These are phyloP conservation scores for Acanthochromis polyacanthus DNA, from an alignment of 2,113 vertebrate genomes.

Conservation along the genomic window DNA sequence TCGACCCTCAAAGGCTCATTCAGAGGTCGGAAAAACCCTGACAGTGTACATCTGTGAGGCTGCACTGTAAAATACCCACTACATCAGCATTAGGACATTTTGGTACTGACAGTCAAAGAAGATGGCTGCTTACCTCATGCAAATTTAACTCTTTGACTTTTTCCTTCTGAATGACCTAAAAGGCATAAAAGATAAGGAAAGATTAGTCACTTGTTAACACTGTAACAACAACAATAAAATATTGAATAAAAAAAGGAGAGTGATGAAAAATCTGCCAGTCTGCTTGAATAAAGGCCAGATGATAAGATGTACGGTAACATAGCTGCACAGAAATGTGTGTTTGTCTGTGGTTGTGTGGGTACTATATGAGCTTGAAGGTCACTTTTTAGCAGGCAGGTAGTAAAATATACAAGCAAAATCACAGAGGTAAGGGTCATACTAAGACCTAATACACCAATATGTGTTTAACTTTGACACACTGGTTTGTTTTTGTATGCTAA, in stretches of 20 bases:
- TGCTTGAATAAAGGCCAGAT: not conserved
- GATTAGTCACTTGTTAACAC: slow-evolving; percentile 21
- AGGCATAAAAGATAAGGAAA: slow-evolving; percentile 30
- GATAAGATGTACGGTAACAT: not conserved
- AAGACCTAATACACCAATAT: not conserved
- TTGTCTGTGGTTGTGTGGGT: slow-evolving; percentile 3
- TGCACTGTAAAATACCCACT: not conserved
- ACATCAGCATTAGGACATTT: not conserved
- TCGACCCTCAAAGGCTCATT: too few relatives aligned
- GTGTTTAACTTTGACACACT: slow-evolving; percentile 9
- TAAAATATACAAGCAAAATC: not conserved
- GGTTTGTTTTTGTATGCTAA: not conserved
- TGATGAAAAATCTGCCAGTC: not conserved
- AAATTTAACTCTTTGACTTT: slow-evolving; percentile 99
- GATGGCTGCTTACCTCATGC: slow-evolving; percentile 91
- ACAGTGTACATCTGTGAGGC: not conserved
- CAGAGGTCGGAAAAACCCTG: too few relatives aligned
- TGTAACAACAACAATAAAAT: not conserved
- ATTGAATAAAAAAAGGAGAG: not conserved
- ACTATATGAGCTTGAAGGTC: not conserved
- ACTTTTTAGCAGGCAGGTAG: not conserved
- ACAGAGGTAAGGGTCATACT: not conserved
- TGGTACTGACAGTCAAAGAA: slow-evolving; percentile 1
- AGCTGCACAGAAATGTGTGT: not conserved
- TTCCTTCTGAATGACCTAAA: slow-evolving; percentile 99